Percentiles rank a stretch among this genome's conserved stretches.
Evolutionary conservation across 2,888 invertebrate species (phyloP).

Genomic region (Brachyptera risi): DNA sequence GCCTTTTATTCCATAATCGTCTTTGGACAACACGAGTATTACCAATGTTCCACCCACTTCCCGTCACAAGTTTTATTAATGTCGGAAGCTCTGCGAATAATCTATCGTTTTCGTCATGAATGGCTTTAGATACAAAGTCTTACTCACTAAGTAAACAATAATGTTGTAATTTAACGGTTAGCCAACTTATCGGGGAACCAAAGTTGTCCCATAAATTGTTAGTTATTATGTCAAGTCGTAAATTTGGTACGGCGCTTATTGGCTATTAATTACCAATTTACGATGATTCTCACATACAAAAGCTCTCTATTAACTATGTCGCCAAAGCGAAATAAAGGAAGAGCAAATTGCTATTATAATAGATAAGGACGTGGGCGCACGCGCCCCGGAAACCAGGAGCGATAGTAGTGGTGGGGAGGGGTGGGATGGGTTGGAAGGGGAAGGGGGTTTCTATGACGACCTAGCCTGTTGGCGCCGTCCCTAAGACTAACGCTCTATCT

Average conservation of each 20-base stretch:
- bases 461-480: slow-evolving; percentile 1
- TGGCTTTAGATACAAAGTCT: too few species aligned
- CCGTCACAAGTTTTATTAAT: too few species aligned
- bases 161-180: neutral
- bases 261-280: slow-evolving; percentile 17
- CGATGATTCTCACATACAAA: slow-evolving; percentile 3
- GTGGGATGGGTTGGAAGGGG: neutral
- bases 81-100: too few species aligned
- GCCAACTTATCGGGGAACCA: slow-evolving; percentile 1
- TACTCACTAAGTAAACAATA: neutral
- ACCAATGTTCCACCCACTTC: too few species aligned
- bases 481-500: neutral
- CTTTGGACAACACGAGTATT: too few species aligned
- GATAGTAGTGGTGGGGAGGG: too few species aligned
- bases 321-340: too few species aligned
- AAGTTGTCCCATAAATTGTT: neutral
- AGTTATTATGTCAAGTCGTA: slow-evolving; percentile 3
- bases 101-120: too few species aligned
- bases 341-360: too few species aligned
- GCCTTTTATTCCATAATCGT: too few species aligned
- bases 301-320: neutral
- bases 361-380: neutral
- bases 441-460: neutral
- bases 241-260: slow-evolving; percentile 8
- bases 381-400: too few species aligned